Conservation (phyloP, 2,797 vertebrate genomes). For the Emydoidea blandingii region DNA sequence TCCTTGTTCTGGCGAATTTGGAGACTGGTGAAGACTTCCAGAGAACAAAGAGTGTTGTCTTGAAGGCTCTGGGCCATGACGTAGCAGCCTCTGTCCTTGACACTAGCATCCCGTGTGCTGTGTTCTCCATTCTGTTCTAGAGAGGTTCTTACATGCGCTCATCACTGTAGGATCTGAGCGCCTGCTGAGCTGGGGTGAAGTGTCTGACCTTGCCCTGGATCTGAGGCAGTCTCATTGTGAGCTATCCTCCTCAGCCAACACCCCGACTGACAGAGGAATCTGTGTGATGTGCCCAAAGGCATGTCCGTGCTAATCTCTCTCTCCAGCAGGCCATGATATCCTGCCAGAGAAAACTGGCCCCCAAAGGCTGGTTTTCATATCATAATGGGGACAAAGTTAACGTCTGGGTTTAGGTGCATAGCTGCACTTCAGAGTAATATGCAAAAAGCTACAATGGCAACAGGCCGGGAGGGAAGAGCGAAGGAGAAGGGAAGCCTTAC, state of each 20-base stretch:
- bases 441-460: background rate
- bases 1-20: background rate
- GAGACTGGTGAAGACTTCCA: background rate
- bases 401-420: background rate
- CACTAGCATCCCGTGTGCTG: background rate
- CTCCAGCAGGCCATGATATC: background rate
- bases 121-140: background rate
- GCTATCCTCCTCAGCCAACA: fast-evolving
- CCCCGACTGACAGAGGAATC: background rate
- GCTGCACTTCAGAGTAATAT: background rate
- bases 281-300: conserved; percentile 36
- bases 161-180: background rate
- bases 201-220: conserved; percentile 44
- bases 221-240: background rate
- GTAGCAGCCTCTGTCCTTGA: background rate
- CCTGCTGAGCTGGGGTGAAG: background rate
- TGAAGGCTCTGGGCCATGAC: background rate
- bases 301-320: conserved; percentile 7
- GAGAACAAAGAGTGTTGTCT: background rate
- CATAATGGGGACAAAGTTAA: conserved; percentile 15
- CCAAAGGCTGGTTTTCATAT: conserved; percentile 7
- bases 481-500: conserved; percentile 44
- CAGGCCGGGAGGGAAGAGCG: background rate
- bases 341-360: conserved; percentile 30
- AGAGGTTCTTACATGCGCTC: background rate